A percentile compares a stretch with the other conserved stretches of the same genome.
Conservation (phyloP, 64 coral and sea anemone genomes). For the Exaiptasia diaphana region DNA sequence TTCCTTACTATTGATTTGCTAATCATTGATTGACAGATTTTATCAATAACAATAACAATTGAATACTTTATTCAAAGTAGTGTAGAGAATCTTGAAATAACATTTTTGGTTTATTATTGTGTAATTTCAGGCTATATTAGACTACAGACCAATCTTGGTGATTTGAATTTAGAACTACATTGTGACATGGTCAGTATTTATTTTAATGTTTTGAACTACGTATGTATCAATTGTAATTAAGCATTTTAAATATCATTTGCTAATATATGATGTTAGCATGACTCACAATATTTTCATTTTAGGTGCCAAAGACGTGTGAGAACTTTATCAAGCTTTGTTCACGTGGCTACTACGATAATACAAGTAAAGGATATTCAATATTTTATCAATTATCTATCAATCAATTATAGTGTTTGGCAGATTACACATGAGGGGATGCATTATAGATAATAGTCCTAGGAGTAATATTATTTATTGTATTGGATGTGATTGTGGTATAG, state of each 20-base stretch:
- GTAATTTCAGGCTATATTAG: constrained; percentile 76
- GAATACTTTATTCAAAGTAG: background rate
- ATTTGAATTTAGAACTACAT: constrained; percentile 90
- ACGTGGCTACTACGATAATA: constrained; percentile 86
- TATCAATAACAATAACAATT: background rate
- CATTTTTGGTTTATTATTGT: too few relatives aligned
- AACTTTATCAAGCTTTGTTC: constrained; percentile 88
- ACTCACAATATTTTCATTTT: background rate
- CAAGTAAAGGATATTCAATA: too few relatives aligned
- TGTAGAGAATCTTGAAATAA: background rate
- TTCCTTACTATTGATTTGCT: background rate
- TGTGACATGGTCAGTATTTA: constrained; percentile 88
- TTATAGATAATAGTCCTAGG: too few relatives aligned
- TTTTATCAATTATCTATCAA: background rate
- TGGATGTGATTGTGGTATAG: too few relatives aligned
- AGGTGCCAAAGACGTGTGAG: constrained; percentile 98
- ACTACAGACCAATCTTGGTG: constrained; percentile 80
- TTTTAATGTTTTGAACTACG: background rate
- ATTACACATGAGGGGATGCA: too few relatives aligned
- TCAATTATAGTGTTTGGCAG: background rate
- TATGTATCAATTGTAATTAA: background rate
- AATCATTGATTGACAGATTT: too few relatives aligned
- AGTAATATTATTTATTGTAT: too few relatives aligned
- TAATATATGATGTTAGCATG: too few relatives aligned
- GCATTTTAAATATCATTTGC: too few relatives aligned